Evolutionary conservation across 2,888 invertebrate species (phyloP).

Genomic region (Tipula confusa): DNA sequence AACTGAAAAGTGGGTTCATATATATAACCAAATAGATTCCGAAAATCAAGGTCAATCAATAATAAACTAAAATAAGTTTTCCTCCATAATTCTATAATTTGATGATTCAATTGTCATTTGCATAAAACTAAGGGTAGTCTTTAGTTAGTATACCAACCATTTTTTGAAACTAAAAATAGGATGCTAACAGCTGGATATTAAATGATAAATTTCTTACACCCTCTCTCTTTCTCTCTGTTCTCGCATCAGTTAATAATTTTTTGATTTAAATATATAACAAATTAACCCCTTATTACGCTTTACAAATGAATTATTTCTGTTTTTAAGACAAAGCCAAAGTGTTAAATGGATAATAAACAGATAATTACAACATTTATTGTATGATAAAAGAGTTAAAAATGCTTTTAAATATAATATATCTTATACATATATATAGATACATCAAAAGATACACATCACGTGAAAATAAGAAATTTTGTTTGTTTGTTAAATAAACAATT

Average conservation of each 20-base stretch:
- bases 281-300: not conserved
- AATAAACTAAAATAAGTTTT: no score
- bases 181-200: not conserved
- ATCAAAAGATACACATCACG: conserved; percentile 12
- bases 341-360: not conserved
- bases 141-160: no score
- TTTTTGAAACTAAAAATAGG: no score
- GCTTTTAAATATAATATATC: not conserved
- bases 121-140: no score
- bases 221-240: not conserved
- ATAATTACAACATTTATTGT: not conserved
- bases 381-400: not conserved
- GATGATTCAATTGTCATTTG: no score
- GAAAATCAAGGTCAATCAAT: no score
- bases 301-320: not conserved
- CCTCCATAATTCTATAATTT: no score
- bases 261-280: not conserved
- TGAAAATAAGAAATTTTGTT: not conserved
- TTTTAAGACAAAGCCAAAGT: not conserved
- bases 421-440: not conserved
- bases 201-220: not conserved
- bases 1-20: no score
- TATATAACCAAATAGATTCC: no score
- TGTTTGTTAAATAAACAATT: not conserved
- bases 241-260: no score